phyloP scores from a whole-genome alignment of 2,113 vertebrate species.

The Synchiropus splendidus region DNA sequence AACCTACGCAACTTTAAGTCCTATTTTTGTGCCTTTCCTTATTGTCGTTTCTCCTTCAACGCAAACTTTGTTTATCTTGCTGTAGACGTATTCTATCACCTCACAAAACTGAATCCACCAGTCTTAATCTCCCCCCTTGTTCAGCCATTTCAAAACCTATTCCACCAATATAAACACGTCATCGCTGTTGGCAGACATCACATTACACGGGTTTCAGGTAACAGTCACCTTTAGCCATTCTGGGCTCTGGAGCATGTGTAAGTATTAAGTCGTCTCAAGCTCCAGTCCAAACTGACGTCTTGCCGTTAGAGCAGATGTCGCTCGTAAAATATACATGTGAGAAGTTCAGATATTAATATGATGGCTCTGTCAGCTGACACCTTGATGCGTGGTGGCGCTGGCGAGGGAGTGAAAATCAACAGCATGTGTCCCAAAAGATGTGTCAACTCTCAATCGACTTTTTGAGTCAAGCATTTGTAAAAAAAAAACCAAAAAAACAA shows the following conservation, averaged over 20 bases:
- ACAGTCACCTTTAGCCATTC: not conserved
- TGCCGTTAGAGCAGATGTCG: slow-evolving; percentile 1
- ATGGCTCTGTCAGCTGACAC: not conserved
- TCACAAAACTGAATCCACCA: not conserved
- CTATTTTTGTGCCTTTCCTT: no score
- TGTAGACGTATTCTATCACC: no score
- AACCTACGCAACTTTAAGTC: no score
- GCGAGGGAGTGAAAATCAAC: not conserved
- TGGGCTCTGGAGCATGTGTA: not conserved
- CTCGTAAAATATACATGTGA: not conserved
- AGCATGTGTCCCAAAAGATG: no score
- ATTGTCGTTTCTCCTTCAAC: no score
- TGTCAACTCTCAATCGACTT: no score
- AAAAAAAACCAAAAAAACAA: no score
- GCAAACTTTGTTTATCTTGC: no score
- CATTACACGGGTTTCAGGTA: not conserved
- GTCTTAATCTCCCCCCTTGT: not conserved
- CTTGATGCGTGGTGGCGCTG: not conserved
- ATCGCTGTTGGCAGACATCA: slow-evolving; percentile 1
- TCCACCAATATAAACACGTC: not conserved
- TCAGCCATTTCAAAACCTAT: not conserved
- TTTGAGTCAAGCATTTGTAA: no score
- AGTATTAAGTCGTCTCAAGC: not conserved
- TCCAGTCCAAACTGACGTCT: slow-evolving; percentile 1
- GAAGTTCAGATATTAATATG: not conserved